A percentile compares a stretch with the other conserved stretches of the same genome.
Conservation (phyloP, 2,797 vertebrate genomes). For the Atherinosoma microstoma region DNA sequence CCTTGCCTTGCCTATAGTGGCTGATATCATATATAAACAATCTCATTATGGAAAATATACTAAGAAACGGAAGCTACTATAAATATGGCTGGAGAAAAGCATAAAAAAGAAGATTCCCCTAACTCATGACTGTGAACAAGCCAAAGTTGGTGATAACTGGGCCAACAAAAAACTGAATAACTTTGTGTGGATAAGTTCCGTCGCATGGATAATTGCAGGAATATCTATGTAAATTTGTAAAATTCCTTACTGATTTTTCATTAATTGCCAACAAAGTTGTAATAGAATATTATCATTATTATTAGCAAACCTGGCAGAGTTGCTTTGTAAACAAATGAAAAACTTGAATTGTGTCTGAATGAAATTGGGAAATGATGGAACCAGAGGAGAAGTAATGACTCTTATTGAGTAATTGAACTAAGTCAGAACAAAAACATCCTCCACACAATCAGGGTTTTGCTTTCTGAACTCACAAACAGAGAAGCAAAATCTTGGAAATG, state of each 20-base stretch:
- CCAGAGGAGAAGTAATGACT: neutral
- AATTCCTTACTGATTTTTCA: no score
- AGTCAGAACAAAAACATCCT: neutral
- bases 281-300: no score
- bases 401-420: neutral
- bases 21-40: neutral
- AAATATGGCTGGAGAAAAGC: neutral
- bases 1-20: no score
- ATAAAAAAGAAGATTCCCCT: neutral
- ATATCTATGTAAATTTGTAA: no score
- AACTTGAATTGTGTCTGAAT: no score
- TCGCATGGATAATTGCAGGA: no score
- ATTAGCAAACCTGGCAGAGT: no score
- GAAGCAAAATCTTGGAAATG: neutral
- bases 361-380: no score
- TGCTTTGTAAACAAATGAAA: no score
- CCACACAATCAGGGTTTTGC: no score
- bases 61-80: neutral
- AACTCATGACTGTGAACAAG: neutral
- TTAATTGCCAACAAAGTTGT: no score
- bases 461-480: no score
- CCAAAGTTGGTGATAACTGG: neutral
- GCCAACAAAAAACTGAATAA: neutral
- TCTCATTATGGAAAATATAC: neutral
- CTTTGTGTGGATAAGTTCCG: neutral